Evolutionary conservation across 2,113 vertebrate species (phyloP).

Genomic region (Mellivora capensis): DNA sequence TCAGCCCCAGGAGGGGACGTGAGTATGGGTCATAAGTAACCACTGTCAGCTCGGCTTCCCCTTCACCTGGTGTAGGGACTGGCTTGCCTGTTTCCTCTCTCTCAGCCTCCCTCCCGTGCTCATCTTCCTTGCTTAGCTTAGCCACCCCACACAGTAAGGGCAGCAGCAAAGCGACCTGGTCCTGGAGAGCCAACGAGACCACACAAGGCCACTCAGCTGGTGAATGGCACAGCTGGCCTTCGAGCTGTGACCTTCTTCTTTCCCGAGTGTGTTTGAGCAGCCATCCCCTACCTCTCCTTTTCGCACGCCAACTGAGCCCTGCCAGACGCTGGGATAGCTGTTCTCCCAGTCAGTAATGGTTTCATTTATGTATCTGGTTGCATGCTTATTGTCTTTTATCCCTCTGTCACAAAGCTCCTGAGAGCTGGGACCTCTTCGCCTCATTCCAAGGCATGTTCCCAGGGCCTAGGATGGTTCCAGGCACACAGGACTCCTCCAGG

Average conservation of each 20-base stretch:
- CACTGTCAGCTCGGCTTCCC: too few species aligned
- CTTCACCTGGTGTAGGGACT: neutral
- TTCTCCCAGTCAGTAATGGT: neutral
- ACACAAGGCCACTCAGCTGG: neutral
- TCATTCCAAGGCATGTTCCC: neutral
- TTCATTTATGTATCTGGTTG: neutral
- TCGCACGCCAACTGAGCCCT: too few species aligned
- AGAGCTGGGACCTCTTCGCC: neutral
- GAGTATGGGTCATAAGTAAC: neutral
- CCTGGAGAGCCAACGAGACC: neutral
- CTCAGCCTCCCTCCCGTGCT: neutral
- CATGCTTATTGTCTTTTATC: neutral
- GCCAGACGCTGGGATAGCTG: neutral
- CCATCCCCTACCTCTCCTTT: neutral
- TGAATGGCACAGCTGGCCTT: neutral
- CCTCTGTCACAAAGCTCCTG: too few species aligned
- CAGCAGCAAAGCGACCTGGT: neutral
- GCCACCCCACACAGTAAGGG: neutral
- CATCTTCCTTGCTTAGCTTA: neutral
- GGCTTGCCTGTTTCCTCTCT: neutral
- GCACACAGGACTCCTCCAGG: neutral
- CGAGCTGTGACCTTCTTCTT: neutral
- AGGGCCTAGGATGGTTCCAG: neutral
- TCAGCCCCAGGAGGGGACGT: neutral
- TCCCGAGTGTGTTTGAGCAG: neutral